Conservation (phyloP, 2,797 vertebrate genomes). For the Poeciliopsis gracilis region DNA sequence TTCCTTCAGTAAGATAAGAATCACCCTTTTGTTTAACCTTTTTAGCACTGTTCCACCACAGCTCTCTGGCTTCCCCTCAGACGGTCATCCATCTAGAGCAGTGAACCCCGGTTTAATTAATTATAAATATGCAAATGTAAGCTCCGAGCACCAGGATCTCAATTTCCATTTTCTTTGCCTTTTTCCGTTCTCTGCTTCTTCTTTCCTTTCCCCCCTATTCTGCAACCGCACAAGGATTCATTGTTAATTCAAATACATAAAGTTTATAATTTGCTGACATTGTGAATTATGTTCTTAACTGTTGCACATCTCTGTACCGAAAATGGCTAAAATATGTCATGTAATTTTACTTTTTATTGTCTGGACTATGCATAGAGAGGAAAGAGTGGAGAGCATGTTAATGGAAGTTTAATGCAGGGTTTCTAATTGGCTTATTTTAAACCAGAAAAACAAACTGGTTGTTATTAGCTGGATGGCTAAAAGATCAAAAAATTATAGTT, state of each 20-base stretch:
- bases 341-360: neutral
- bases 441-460: slow-evolving; percentile 51
- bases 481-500: slow-evolving; percentile 45
- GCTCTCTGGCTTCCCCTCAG: slow-evolving; percentile 41
- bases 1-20: slow-evolving; percentile 41
- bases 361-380: slow-evolving; percentile 20
- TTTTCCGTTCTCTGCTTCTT: slow-evolving; percentile 40
- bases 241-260: slow-evolving; percentile 78
- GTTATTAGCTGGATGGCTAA: slow-evolving; percentile 47
- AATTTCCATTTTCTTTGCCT: slow-evolving; percentile 79
- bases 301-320: slow-evolving; percentile 21
- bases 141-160: slow-evolving; percentile 69
- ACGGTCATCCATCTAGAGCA: slow-evolving; percentile 51
- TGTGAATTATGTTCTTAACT: slow-evolving; percentile 44
- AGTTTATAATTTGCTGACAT: slow-evolving; percentile 78
- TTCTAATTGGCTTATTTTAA: slow-evolving; percentile 65
- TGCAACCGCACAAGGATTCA: slow-evolving; percentile 68
- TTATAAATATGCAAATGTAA: slow-evolving; percentile 74
- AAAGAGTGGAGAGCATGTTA: slow-evolving; percentile 30
- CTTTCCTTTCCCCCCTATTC: neutral
- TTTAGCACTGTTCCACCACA: slow-evolving; percentile 41
- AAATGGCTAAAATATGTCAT: slow-evolving; percentile 2
- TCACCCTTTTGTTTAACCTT: slow-evolving; percentile 46
- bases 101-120: slow-evolving; percentile 67
- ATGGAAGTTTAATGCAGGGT: slow-evolving; percentile 50